A percentile compares a stretch with the other conserved stretches of the same genome.
Conservation (phyloP, 2,113 vertebrate species). For the Etia nguti region DNA sequence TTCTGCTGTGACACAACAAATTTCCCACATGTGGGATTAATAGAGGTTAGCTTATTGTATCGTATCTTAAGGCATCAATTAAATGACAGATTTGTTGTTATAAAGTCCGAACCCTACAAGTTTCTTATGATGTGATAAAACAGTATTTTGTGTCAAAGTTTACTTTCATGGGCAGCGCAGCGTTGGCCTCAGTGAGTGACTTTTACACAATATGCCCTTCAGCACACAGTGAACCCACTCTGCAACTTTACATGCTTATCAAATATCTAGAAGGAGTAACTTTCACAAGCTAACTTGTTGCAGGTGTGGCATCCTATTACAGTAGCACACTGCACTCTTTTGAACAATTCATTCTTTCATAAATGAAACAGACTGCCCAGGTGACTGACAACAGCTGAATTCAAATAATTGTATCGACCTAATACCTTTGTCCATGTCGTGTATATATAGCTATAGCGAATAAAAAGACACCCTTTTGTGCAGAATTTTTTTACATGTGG, state of each 20-base stretch:
- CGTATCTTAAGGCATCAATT: neutral
- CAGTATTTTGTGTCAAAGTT: neutral
- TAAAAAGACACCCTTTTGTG: neutral
- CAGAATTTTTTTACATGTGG: neutral
- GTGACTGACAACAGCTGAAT: neutral
- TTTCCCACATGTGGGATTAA: neutral
- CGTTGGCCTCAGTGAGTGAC: neutral
- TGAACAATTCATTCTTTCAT: rapidly evolving
- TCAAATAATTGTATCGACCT: neutral
- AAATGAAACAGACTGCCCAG: neutral
- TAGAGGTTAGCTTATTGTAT: neutral
- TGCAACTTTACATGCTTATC: neutral
- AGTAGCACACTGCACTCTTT: neutral
- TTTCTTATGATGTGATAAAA: neutral
- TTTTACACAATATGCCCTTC: neutral
- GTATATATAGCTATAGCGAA: neutral
- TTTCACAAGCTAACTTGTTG: neutral
- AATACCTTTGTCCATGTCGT: neutral
- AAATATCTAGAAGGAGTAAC: neutral
- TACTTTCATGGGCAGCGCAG: neutral
- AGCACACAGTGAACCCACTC: neutral
- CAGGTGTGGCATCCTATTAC: neutral
- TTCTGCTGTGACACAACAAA: neutral
- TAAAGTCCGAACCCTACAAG: neutral
- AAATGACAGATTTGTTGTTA: neutral